Conservation (phyloP, 2,113 vertebrate species). For the Corythoichthys intestinalis region DNA sequence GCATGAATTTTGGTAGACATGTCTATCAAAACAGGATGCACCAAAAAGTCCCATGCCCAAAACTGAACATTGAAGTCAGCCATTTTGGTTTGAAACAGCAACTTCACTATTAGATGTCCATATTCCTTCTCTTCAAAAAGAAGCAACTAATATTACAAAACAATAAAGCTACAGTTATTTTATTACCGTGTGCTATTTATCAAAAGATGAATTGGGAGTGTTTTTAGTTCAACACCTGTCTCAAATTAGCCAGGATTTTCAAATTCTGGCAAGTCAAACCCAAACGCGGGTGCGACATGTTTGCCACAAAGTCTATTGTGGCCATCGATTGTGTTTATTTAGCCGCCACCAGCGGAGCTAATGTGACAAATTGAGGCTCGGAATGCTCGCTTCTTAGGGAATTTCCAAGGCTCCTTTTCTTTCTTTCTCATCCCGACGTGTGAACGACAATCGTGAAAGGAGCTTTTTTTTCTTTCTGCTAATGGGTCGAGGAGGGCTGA, state of each 20-base stretch:
- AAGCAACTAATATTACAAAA: too few relatives aligned
- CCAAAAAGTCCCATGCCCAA: too few relatives aligned
- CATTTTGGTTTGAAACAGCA: too few relatives aligned
- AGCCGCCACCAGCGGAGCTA: constrained; percentile 47
- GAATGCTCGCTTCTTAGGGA: constrained; percentile 52
- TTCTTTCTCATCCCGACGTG: constrained; percentile 47
- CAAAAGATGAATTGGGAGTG: too few relatives aligned
- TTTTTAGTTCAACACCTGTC: too few relatives aligned
- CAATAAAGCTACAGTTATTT: too few relatives aligned
- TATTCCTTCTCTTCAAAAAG: too few relatives aligned
- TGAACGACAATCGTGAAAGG: constrained; percentile 60
- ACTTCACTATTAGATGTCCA: too few relatives aligned
- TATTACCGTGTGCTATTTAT: too few relatives aligned
- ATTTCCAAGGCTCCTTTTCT: constrained; percentile 50
- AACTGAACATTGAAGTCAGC: too few relatives aligned
- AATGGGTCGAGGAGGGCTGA: constrained; percentile 32
- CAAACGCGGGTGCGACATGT: constrained; percentile 6
- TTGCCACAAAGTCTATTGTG: background rate
- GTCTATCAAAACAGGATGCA: too few relatives aligned
- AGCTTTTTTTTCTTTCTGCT: constrained; percentile 49
- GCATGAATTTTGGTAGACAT: too few relatives aligned
- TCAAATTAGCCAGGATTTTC: background rate
- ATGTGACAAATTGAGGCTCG: constrained; percentile 67
- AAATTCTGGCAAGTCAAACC: constrained; percentile 24
- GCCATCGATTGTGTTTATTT: constrained; percentile 56